Percentiles rank a stretch among this genome's conserved stretches.
Evolutionary conservation across 2,113 vertebrate genomes (phyloP).

Genomic region (Geothlypis trichas): DNA sequence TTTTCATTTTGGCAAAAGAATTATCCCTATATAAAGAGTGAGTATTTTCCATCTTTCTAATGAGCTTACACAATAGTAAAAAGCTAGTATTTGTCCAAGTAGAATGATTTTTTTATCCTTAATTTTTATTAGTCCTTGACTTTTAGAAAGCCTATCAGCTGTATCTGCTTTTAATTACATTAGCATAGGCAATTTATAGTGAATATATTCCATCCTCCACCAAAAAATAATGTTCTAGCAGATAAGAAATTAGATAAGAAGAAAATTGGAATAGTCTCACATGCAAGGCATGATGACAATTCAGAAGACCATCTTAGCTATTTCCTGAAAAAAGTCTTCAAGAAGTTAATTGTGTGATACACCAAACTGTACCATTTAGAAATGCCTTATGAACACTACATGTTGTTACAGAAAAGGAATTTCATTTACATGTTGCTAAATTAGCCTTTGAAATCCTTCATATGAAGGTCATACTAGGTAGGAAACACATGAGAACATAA

Average conservation of each 20-base stretch:
- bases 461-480: background rate
- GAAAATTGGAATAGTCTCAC: background rate
- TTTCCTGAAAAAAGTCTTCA: background rate
- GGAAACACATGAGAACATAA: background rate
- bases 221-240: background rate
- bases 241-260: background rate
- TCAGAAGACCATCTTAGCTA: background rate
- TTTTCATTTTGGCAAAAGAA: background rate
- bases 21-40: background rate
- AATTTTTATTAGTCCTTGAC: background rate
- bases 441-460: background rate
- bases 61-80: background rate
- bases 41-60: background rate
- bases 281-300: background rate
- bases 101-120: background rate
- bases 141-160: background rate
- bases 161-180: background rate
- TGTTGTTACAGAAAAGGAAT: background rate
- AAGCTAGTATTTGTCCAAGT: background rate
- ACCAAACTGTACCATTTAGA: background rate
- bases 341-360: background rate
- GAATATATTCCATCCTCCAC: background rate
- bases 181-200: background rate
- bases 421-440: background rate
- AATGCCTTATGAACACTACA: background rate